Base-by-base conservation (phyloP, 2,888 invertebrate genomes). In the Drosophila kambysellisi region DNA sequence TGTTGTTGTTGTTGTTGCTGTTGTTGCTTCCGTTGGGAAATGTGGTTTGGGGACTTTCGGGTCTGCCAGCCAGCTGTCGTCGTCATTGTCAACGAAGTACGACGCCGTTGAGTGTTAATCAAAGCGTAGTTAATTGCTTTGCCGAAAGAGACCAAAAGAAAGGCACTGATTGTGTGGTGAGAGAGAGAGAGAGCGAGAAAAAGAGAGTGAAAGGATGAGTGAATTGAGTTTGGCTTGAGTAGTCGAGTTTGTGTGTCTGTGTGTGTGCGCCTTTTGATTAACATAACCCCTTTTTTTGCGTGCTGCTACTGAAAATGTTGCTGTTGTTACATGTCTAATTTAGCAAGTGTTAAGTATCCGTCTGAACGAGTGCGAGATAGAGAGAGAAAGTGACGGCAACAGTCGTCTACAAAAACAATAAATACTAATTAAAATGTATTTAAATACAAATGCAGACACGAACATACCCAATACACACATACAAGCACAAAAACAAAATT, bases 111-210 rank as follows among this genome's bases (percentile, higher is more conserved):
- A 87, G 90, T 88, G 91, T 90, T 91, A 91, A 90, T 90, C 91
- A 90, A 91, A 91, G 90, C 90, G 82, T 87, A 82, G 83, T 89
- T 90, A 90, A 91, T 91, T 91, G 90, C 82, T 84, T 84, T 84
- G 82, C 82, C 79, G 82, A 87, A 84, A 78, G 73, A 82, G 80
- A 76, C 77, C 76, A 69, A 82, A 86, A 83, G 78, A 83, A 89
- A 85, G 81, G 81, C 84, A 82, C 69, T 82, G 89, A 87, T 88
- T 88, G 78, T 75, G 74, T 61, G 25, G 59, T 20, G 58, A 17
- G 29, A 29, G 46, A 9, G 15, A 5, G 37, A n/a, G 59, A 20
- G 11, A 33, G 12, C 29, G 25, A 43, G 20, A 20, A 46, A 11
- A 0, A 20, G 43, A 32, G 29, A 50, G 29, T 30, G 29, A 46